Conservation (phyloP, 2,113 vertebrate genomes). For the Dromas ardeola region DNA sequence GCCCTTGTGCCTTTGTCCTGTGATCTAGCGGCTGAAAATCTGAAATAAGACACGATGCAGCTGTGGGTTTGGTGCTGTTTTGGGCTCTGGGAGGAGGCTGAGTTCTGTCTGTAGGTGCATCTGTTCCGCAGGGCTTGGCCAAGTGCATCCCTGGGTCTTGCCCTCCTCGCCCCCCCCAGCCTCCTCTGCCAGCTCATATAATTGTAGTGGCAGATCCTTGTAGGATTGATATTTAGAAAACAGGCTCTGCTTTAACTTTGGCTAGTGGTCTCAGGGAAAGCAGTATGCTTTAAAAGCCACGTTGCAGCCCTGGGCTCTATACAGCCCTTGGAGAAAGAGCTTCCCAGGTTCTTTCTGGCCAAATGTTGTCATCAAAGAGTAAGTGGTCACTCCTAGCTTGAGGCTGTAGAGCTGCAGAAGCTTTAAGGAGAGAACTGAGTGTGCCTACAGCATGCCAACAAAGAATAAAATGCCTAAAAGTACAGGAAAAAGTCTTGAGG, state of each 20-base stretch:
- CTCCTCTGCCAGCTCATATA: neutral
- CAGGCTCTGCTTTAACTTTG: neutral
- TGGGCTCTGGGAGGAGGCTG: neutral
- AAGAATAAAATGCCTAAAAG: neutral
- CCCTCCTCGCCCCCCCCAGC: neutral
- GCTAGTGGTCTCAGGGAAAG: neutral
- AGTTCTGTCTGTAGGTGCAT: neutral
- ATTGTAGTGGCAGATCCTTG: neutral
- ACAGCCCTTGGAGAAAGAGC: neutral
- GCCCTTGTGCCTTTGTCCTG: neutral
- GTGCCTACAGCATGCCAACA: neutral
- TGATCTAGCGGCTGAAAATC: neutral
- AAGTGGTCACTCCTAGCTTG: neutral
- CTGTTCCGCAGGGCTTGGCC: neutral
- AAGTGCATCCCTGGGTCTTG: neutral
- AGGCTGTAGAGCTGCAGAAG: neutral
- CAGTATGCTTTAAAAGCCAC: neutral
- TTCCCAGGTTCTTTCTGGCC: neutral
- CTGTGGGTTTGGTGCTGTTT: neutral
- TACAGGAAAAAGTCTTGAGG: neutral
- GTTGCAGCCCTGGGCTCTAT: neutral
- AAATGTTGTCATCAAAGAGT: neutral
- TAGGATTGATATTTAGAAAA: neutral
- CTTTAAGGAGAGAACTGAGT: neutral
- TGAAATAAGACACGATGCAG: neutral